Evolutionary conservation across 2,888 invertebrate genomes (phyloP), one percentile per base, ranked within the genome.

Genomic region (Scaptomyza caliginosa): DNA sequence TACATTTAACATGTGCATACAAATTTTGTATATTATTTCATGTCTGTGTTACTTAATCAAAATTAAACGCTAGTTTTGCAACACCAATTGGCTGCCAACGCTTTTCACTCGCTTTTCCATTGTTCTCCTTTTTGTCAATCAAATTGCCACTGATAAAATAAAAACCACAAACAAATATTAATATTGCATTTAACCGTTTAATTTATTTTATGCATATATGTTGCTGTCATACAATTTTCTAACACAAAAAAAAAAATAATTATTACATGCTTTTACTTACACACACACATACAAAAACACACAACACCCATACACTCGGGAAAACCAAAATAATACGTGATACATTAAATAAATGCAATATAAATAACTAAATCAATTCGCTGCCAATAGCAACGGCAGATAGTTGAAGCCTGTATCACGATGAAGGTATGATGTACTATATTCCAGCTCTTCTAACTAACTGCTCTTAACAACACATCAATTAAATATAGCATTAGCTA

Each of bases 381-480:
- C 92, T 93, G 93, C 87, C 82, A 65, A 86, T 88, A 90, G 89
- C 88, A 89, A 90, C 95, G 96, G 96, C 96, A 96, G 96, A 95
- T 96, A 94, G 94, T 96, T 94, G 96, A 96, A 94, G 96, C 96
- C 94, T 96, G 96, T 96, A 95, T 96, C 94, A 96, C 96, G 91
- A 95, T 96, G 92, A 96, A 96, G 96, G 96, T 96, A 94, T 93
- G 93, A 93, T 85, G 73, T 82, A 32, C 46, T 21, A 71, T 73
- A 74, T 67, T 72, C 69, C 76, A 76, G 65, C 57, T 73, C 67
- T 59, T 54, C 58, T 67, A 68, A 72, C 71, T 77, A 67, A 67
- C 56, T 57, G 67, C 73, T 67, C 74, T 60, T 62, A 67, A 71
- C 59, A 59, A 70, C 71, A 58, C 56, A 66, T 45, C 52, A 57